These are phyloP conservation scores for Meta bourneti DNA, from an alignment of 2,888 invertebrate genomes.

Conservation along the genomic window DNA sequence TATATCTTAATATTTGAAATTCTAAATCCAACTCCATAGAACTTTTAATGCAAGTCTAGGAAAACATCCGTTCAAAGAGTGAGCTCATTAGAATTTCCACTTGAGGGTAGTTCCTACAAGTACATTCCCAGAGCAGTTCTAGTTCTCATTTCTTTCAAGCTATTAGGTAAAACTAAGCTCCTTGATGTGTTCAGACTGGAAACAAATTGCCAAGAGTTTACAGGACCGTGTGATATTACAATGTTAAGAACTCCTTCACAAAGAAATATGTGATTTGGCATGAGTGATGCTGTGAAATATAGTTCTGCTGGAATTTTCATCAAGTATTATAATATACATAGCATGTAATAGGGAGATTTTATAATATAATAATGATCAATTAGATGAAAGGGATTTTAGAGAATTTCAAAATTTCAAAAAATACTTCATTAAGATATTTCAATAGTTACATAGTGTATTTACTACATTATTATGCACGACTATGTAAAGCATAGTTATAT, in stretches of 20 bases:
- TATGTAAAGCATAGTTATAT: no score
- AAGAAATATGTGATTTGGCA: not conserved
- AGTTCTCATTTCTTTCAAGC: constrained; percentile 7
- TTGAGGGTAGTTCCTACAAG: not conserved
- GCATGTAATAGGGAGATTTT: no score
- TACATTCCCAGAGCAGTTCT: constrained; percentile 15
- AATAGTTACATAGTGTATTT: no score
- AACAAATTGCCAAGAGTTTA: constrained; percentile 7
- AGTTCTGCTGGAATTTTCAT: not conserved
- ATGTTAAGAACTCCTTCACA: not conserved
- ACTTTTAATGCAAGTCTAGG: no score
- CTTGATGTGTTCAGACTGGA: constrained; percentile 2
- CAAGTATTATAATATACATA: no score
- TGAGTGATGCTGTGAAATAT: not conserved
- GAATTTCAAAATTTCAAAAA: no score
- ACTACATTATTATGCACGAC: no score
- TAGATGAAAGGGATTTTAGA: no score
- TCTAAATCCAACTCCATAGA: no score
- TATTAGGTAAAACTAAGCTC: not conserved
- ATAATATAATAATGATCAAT: no score
- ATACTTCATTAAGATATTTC: no score
- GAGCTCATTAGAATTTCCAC: constrained; percentile 9
- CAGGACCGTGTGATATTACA: constrained; percentile 8
- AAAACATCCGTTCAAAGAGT: constrained; percentile 1
- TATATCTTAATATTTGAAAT: no score